Percentiles rank a stretch among this genome's conserved stretches.
phyloP scores from a whole-genome alignment of 1,140 invertebrate species.

The Temnothorax curvispinosus region DNA sequence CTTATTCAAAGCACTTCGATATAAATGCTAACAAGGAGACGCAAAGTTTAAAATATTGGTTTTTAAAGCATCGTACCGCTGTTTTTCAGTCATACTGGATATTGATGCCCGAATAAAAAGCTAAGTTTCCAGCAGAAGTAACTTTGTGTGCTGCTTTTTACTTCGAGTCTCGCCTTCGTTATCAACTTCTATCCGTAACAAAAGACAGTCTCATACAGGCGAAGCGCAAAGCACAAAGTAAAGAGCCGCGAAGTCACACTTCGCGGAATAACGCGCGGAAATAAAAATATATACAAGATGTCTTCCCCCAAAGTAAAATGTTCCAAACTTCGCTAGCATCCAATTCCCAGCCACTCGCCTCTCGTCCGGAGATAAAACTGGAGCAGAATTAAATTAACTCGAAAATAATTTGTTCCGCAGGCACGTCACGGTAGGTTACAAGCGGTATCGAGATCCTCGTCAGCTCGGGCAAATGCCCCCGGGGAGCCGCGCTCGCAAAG shows the following conservation, averaged over 20 bases:
- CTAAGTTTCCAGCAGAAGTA: slow-evolving; percentile 27
- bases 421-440: slow-evolving; percentile 61
- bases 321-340: slow-evolving; percentile 24
- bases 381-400: slow-evolving; percentile 58
- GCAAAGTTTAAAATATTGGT: slow-evolving; percentile 21
- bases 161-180: slow-evolving; percentile 43
- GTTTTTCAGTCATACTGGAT: slow-evolving; percentile 11
- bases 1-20: background rate
- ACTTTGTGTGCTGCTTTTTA: slow-evolving; percentile 37
- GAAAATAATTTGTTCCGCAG: slow-evolving; percentile 61
- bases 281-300: slow-evolving; percentile 54
- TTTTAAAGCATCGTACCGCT: slow-evolving; percentile 19
- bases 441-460: slow-evolving; percentile 53
- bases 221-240: slow-evolving; percentile 34
- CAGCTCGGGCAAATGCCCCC: slow-evolving; percentile 51
- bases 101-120: slow-evolving; percentile 53
- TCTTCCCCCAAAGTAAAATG: slow-evolving; percentile 12
- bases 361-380: slow-evolving; percentile 33
- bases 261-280: slow-evolving; percentile 32
- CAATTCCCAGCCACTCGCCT: slow-evolving; percentile 42
- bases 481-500: slow-evolving; percentile 40
- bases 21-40: slow-evolving; percentile 9
- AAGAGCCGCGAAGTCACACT: slow-evolving; percentile 50
- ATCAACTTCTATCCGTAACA: slow-evolving; percentile 48
- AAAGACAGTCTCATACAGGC: slow-evolving; percentile 35